Base-by-base conservation (phyloP, 2,797 vertebrate species). In the Prunella strophiata region DNA sequence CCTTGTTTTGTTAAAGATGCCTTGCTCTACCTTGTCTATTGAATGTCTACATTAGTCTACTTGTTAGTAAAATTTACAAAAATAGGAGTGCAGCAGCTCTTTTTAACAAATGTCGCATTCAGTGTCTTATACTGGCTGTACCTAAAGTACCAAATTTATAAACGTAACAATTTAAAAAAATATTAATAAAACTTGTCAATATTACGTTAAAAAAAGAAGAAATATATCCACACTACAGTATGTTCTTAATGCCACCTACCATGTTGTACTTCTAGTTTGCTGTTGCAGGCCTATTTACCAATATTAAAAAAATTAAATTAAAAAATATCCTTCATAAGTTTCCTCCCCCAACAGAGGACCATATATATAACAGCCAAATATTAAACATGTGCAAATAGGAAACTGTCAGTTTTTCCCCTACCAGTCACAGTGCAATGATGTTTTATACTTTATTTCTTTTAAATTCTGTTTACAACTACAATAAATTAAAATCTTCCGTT, bases 381-480 rank as follows among this genome's bases (percentile, higher is more conserved):
- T 98, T 98, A 98, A 98, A 99, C 98, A 99, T 99, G 99, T 99
- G 99, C 99, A 99, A 99, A 99, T 98, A 98, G 98, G 98, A 99
- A 99, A 98, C 98, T 98, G 98, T 99, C 99, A 99, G 99, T 98
- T 99, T 98, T 98, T 98, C 98, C 98, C 98, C 98, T 97, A 99
- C 98, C 98, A 98, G 98, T 99, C 99, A 99, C 99, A 99, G 99
- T 99, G 99, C 99, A 99, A 99, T 98, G 98, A 99, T 98, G 98
- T 98, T 98, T 97, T 97, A 98, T 98, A 97, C 96, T 98, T 98
- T 98, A 98, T 97, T 97, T 97, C 98, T 98, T 97, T 96, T 73
- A 95, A 98, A 97, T 98, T 98, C 98, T 98, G 98, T 98, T 98
- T 98, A 98, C 97, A 98, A 98, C 98, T 98, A 98, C 97, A 98